These are phyloP conservation scores for Centropyge bicolor DNA, from an alignment of 2,797 vertebrate species.

Conservation along the genomic window DNA sequence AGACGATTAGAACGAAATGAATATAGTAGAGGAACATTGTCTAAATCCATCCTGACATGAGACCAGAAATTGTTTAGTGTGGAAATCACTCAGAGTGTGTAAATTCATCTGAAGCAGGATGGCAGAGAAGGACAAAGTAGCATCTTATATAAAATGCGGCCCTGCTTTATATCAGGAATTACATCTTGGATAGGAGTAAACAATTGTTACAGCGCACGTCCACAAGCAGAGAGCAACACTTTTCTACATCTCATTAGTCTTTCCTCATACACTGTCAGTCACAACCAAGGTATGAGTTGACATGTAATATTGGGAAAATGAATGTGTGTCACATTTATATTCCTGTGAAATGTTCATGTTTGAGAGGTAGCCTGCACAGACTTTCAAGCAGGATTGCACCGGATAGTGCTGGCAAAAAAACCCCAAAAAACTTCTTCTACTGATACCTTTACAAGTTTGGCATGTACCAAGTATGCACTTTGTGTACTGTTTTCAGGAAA, in stretches of 20 bases:
- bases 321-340: constrained; percentile 14
- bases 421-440: not conserved
- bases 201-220: constrained; percentile 14
- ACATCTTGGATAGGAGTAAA: constrained; percentile 44
- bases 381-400: constrained; percentile 1
- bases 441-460: not conserved
- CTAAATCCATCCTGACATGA: constrained; percentile 72
- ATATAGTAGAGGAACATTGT: constrained; percentile 46
- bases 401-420: not conserved
- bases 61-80: constrained; percentile 68
- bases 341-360: constrained; percentile 12
- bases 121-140: constrained; percentile 65
- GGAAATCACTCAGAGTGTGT: constrained; percentile 62
- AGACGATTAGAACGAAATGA: constrained; percentile 66
- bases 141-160: constrained; percentile 32
- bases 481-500: not conserved
- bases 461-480: not conserved
- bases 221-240: constrained; percentile 1
- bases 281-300: constrained; percentile 9
- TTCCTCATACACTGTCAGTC: constrained; percentile 20
- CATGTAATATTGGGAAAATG: constrained; percentile 8
- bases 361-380: not conserved
- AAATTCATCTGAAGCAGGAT: constrained; percentile 60
- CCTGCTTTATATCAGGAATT: constrained; percentile 45
- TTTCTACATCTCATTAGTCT: constrained; percentile 28